These are phyloP conservation scores for Dolichomitus sp. DNA, from an alignment of 2,888 invertebrate species.

Conservation along the genomic window DNA sequence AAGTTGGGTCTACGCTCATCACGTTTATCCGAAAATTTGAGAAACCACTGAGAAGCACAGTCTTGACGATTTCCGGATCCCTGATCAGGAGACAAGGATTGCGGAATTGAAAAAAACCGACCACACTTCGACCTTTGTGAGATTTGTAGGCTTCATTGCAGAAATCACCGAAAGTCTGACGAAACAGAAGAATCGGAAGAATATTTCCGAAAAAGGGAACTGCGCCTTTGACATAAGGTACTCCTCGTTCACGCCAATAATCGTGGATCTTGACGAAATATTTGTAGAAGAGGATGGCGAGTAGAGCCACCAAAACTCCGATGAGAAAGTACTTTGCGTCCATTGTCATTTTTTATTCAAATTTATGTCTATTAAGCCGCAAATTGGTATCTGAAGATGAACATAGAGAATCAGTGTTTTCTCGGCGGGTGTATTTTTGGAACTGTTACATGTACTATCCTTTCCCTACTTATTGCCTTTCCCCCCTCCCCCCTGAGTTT, in stretches of 20 bases:
- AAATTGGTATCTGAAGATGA: background rate
- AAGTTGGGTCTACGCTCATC: conserved; percentile 40
- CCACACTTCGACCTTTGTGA: conserved; percentile 70
- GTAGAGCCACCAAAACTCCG: background rate
- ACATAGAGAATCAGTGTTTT: background rate
- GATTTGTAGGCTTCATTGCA: conserved; percentile 66
- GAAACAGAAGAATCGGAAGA: conserved; percentile 52
- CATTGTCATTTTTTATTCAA: conserved; percentile 26
- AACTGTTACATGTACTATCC: too few species aligned
- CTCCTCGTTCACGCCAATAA: conserved; percentile 70
- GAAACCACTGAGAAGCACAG: conserved; percentile 75
- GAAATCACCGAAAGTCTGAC: conserved; percentile 46
- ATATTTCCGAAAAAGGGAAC: conserved; percentile 73
- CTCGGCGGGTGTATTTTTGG: background rate
- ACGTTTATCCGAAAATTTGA: conserved; percentile 74
- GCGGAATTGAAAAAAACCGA: conserved; percentile 72
- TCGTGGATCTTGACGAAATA: conserved; percentile 43
- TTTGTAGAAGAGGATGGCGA: conserved; percentile 58
- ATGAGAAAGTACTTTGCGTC: conserved; percentile 21
- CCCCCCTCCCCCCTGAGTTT: too few species aligned
- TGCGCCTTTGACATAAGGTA: conserved; percentile 59
- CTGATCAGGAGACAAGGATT: conserved; percentile 72
- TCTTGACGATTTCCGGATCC: conserved; percentile 77
- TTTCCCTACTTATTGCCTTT: too few species aligned
- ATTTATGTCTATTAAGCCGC: background rate